Conservation (phyloP, 1,140 invertebrate species). For the Cotesia typhae region DNA sequence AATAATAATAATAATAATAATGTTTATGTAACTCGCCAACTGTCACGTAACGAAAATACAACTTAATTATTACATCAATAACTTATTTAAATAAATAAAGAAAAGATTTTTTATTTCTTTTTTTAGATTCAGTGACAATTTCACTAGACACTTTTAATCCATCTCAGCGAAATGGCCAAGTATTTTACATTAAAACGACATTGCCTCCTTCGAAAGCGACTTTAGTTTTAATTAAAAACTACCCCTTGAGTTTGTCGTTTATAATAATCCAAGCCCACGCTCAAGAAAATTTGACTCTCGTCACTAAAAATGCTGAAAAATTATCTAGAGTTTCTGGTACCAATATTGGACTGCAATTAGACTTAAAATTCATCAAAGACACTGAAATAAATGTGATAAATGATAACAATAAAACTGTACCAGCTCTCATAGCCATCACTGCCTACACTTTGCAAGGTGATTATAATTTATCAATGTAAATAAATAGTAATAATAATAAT, state of each 20-base stretch:
- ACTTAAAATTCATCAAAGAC: slow-evolving; percentile 31
- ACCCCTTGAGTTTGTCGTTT: slow-evolving; percentile 66
- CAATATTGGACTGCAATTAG: slow-evolving; percentile 72
- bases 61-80: too few species aligned
- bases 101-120: slow-evolving; percentile 4
- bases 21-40: too few species aligned
- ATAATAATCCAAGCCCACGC: slow-evolving; percentile 75
- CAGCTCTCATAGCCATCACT: slow-evolving; percentile 66
- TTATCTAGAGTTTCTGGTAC: slow-evolving; percentile 64
- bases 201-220: slow-evolving; percentile 45
- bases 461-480: slow-evolving; percentile 28
- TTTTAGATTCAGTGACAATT: slow-evolving; percentile 19
- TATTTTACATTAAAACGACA: slow-evolving; percentile 37
- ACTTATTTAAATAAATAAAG: too few species aligned
- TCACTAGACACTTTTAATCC: slow-evolving; percentile 39
- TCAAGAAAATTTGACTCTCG: slow-evolving; percentile 70
- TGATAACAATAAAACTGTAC: slow-evolving; percentile 56
- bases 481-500: background rate
- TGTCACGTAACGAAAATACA: too few species aligned
- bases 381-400: slow-evolving; percentile 60
- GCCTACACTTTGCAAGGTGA: slow-evolving; percentile 69
- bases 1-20: too few species aligned
- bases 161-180: slow-evolving; percentile 37
- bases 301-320: slow-evolving; percentile 45
- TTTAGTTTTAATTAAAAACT: slow-evolving; percentile 63